Evolutionary conservation across 2,888 invertebrate genomes (phyloP), one percentile per base, ranked within the genome.

Genomic region (Adela reaumurella): DNA sequence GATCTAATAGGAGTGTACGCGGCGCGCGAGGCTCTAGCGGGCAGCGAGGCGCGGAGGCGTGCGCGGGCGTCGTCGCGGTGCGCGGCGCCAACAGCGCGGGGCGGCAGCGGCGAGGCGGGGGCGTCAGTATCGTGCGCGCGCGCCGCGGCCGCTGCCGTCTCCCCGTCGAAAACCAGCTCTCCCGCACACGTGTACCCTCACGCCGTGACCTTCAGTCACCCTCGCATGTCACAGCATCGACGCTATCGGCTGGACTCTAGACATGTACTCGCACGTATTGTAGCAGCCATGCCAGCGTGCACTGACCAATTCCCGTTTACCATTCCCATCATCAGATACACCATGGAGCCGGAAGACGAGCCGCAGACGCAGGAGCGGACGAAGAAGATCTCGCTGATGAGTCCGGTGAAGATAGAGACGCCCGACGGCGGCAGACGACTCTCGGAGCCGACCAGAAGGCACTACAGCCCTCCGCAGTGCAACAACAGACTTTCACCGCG

Each of bases 391-490:
- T 77, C 78, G 17, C 57, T 76, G 46, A 58, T 77, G 52, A 63
- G 76, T 1, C 73, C 78, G 2, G 76, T 78, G 44, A 76, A 74
- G 57, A 78, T 78, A 16, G 78, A 78, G 55, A 68, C 74, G 4
- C 78, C 78, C 1, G 78, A 78, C 45, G 60, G 60, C 29, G 71
- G 71, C 0, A 63, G 78, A 28, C 61, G 78, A 47, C 59, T 68
- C 17, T 78, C 78, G 0, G 77, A 77, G 51, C 77, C 78, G 0
- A 67, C 68, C 1, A 10, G 35, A 18, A 63, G 67, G 56, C 71
- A 72, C 54, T 76, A 74, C 56, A 74, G 74, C 51, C 77, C 78
- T 3, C 78, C 77, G 6, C 77, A 79, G 62, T 78, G 77, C 54
- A 77, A 65, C 49, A 79, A 78, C 55, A 66, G 67, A 57, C 62